phyloP scores from a whole-genome alignment of 1,140 invertebrate genomes.

The Schlechtendalia chinensis region DNA sequence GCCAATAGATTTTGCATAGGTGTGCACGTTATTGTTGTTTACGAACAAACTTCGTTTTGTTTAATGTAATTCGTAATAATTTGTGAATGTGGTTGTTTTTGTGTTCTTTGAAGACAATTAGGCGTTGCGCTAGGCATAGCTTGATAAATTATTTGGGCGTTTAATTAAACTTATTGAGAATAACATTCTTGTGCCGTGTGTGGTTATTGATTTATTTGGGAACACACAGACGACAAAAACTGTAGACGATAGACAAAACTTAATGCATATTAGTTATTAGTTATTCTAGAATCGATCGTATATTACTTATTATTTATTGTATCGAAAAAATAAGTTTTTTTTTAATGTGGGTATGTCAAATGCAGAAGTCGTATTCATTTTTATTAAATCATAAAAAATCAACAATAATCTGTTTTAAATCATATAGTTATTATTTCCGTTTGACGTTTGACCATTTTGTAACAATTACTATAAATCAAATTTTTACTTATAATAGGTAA shows the following conservation, averaged over 20 bases:
- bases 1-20: background rate
- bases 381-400: too few species aligned
- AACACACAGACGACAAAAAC: background rate
- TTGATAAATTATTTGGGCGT: background rate
- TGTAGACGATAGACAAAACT: background rate
- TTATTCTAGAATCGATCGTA: too few species aligned
- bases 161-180: background rate
- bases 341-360: background rate
- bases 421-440: background rate
- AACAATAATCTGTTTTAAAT: too few species aligned
- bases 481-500: too few species aligned
- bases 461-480: too few species aligned
- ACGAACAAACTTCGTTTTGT: constrained; percentile 1
- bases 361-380: background rate
- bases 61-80: too few species aligned
- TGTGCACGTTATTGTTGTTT: background rate
- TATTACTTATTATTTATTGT: too few species aligned
- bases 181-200: background rate
- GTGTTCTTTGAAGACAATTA: background rate
- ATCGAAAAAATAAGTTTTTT: too few species aligned
- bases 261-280: too few species aligned
- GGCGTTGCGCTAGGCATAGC: background rate
- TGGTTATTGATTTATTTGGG: background rate
- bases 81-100: too few species aligned
- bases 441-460: background rate